A percentile compares a stretch with the other conserved stretches of the same genome.
Conservation (phyloP, 2,888 invertebrate genomes). For the Octonoba sinensis region DNA sequence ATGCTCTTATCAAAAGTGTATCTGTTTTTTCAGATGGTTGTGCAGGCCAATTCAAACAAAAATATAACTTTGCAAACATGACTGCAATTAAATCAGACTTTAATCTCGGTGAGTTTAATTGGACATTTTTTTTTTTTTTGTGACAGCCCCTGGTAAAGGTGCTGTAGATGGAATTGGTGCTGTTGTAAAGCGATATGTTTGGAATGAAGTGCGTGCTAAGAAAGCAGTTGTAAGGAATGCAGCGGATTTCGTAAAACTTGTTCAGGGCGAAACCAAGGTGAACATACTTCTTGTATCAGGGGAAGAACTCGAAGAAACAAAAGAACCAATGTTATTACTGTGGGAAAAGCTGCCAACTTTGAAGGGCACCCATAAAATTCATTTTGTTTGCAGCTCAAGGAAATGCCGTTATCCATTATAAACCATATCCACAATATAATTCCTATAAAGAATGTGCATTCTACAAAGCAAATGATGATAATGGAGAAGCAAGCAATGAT, state of each 20-base stretch:
- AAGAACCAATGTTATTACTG: background rate
- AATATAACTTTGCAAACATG: slow-evolving; percentile 5
- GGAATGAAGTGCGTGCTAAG: slow-evolving; percentile 5
- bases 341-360: background rate
- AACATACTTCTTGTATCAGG: background rate
- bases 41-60: background rate
- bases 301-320: background rate
- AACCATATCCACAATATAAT: slow-evolving; percentile 1
- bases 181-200: background rate
- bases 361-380: slow-evolving; percentile 3
- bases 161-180: slow-evolving; percentile 15
- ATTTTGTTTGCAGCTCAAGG: background rate
- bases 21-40: slow-evolving; percentile 3
- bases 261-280: background rate
- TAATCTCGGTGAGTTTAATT: background rate
- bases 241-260: background rate
- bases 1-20: background rate
- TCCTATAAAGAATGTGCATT: background rate
- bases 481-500: background rate
- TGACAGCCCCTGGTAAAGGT: background rate
- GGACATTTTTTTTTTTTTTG: no score
- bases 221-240: slow-evolving; percentile 7
- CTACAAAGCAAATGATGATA: background rate
- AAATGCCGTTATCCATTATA: background rate
- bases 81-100: background rate